Base-by-base conservation (phyloP, 2,888 invertebrate genomes). In the Aelia acuminata region DNA sequence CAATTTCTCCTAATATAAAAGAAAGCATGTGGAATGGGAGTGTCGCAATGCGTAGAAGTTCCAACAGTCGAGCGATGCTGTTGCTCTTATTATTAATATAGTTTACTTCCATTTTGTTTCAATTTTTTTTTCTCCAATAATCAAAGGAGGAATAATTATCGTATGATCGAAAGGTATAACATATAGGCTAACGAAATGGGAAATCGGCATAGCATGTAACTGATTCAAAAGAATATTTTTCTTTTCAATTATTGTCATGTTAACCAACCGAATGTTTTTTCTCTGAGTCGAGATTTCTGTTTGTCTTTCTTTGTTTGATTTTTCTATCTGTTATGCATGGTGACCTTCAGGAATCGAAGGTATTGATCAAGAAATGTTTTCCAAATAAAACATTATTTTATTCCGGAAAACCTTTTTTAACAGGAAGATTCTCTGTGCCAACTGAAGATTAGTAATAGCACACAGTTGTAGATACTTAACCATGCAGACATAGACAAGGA, bases 341-440 rank as follows among this genome's bases (percentile, higher is more conserved):
- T 47, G 80, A 43, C 80, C 80, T 80, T n/a, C 80, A 43, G 22
- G 10, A 80, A 80, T 80, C 80, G 80, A 80, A 80, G 80, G 7
- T 43, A 80, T 80, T 11, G 80, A 80, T 80, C 43, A 13, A 13
- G n/a, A 43, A 80, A 43, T n/a, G 43, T 13, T 80, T 43, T 43
- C 43, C n/a, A 43, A n/a, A 5, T n/a, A n/a, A 43, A 22, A 8
- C 22, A 39, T 22, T 43, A 80, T 43, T 22, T 13, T 10, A 39
- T 80, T 43, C n/a, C 22, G 13, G n/a, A 47, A 80, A 18, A 70
- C 8, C 20, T 31, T 26, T 0, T n/a, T 18, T 35, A 26, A 15
- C 26, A n/a, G 8, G n/a, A n/a, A n/a, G 57, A 57, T 13, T 13
- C 2, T 26, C 8, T 57, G 26, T 26, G n/a, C n/a, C n/a, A n/a